A percentile compares a stretch with the other conserved stretches of the same genome.
Evolutionary conservation across 2,888 invertebrate species (phyloP).

Genomic region (Netelia inedita): DNA sequence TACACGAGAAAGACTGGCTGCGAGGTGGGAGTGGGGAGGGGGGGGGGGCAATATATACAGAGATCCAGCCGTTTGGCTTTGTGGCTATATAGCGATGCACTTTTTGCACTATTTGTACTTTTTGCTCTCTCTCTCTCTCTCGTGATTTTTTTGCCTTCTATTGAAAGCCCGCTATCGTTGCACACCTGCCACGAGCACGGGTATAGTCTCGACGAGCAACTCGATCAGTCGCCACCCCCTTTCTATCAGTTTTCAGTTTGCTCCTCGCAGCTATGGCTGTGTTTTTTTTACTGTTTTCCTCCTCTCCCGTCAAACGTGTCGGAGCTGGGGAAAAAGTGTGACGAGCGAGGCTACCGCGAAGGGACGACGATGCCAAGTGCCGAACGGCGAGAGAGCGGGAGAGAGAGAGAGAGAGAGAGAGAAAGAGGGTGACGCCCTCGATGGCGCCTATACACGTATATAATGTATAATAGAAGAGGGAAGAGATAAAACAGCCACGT

Average conservation of each 20-base stretch:
- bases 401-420: constrained; percentile 35
- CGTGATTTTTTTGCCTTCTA: constrained; percentile 20
- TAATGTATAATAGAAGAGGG: constrained; percentile 11
- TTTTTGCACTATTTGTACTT: constrained; percentile 47
- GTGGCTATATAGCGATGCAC: constrained; percentile 56
- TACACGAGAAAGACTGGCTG: constrained; percentile 45
- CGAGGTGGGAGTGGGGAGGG: constrained; percentile 1
- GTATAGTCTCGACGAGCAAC: constrained; percentile 54
- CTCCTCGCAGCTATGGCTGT: neutral
- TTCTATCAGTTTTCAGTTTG: constrained; percentile 67
- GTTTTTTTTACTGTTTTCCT: constrained; percentile 30
- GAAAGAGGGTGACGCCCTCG: constrained; percentile 8
- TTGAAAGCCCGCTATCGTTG: constrained; percentile 49
- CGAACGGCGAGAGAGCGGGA: constrained; percentile 25
- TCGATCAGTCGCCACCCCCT: constrained; percentile 21
- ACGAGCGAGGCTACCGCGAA: constrained; percentile 46
- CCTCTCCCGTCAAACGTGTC: constrained; percentile 33
- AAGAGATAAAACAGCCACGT: constrained; percentile 60
- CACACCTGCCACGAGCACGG: constrained; percentile 63
- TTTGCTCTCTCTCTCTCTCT: neutral
- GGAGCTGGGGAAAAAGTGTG: constrained; percentile 45
- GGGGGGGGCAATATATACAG: constrained; percentile 34
- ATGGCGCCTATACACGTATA: neutral
- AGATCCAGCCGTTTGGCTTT: constrained; percentile 53
- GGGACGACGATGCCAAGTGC: constrained; percentile 47